A percentile compares a stretch with the other conserved stretches of the same genome.
Evolutionary conservation across 2,797 vertebrate species (phyloP).

Genomic region (Premnoplex brunnescens): DNA sequence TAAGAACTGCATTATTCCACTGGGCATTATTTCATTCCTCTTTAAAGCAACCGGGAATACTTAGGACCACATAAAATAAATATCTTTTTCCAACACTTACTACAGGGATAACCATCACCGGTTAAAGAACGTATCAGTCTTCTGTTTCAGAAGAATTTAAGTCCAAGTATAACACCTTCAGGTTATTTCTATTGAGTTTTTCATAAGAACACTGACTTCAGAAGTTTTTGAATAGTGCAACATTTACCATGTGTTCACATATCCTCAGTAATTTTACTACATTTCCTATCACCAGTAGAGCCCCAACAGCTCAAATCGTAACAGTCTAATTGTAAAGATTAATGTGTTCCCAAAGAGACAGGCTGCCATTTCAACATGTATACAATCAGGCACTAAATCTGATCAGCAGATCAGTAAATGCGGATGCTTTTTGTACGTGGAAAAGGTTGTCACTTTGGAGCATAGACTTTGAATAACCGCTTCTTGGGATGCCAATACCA

Average conservation of each 20-base stretch:
- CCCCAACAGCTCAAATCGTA: not conserved
- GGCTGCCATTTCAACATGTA: not conserved
- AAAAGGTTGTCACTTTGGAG: not conserved
- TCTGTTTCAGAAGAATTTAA: not conserved
- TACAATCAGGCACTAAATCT: not conserved
- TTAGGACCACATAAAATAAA: not conserved
- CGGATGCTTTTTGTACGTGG: not conserved
- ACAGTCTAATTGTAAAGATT: not conserved
- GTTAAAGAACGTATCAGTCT: not conserved
- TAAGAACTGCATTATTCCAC: not conserved
- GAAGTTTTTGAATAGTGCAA: not conserved
- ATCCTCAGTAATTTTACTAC: not conserved
- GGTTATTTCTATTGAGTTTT: not conserved
- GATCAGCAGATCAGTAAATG: not conserved
- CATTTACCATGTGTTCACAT: fast-evolving
- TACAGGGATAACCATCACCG: not conserved
- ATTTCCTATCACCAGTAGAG: not conserved
- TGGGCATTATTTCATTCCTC: not conserved
- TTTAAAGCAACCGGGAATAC: not conserved
- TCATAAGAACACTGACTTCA: not conserved
- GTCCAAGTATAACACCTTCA: not conserved
- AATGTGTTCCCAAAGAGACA: not conserved
- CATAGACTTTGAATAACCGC: not conserved
- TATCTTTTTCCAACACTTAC: not conserved
- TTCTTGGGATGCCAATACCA: not conserved